Conservation (phyloP, 2,888 invertebrate species). For the Hemaris fuciformis region DNA sequence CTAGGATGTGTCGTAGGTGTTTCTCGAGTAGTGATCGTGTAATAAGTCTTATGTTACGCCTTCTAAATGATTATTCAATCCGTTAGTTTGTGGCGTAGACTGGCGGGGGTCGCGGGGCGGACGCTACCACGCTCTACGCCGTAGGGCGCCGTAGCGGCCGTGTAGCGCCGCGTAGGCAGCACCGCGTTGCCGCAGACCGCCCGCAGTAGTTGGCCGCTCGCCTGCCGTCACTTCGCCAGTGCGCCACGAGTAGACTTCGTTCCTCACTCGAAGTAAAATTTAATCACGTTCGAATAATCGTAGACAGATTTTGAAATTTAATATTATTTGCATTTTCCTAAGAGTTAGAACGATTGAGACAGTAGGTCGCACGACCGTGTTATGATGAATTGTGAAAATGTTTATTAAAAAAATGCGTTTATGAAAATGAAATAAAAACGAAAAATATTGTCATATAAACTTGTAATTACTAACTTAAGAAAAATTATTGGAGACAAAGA, state of each 20-base stretch:
- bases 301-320: conserved; percentile 78
- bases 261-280: conserved; percentile 74
- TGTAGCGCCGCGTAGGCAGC: conserved; percentile 26
- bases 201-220: conserved; percentile 28
- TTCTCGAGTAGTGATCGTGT: conserved; percentile 79
- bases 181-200: conserved; percentile 5
- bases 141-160: conserved; percentile 38
- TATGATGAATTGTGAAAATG: conserved; percentile 79
- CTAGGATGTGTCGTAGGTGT: conserved; percentile 80
- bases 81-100: conserved; percentile 46
- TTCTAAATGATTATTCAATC: conserved; percentile 56
- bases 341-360: conserved; percentile 79
- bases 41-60: conserved; percentile 78
- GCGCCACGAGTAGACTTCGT: conserved; percentile 59
- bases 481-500: conserved; percentile 80
- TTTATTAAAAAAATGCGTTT: conserved; percentile 80
- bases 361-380: conserved; percentile 80
- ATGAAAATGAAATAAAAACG: conserved; percentile 80
- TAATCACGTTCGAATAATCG: conserved; percentile 77
- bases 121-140: conserved; percentile 30
- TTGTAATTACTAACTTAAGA: conserved; percentile 81
- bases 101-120: conserved; percentile 12
- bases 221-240: conserved; percentile 30
- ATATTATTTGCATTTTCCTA: conserved; percentile 81
- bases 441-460: conserved; percentile 81